These are phyloP conservation scores for Ips typographus DNA, from an alignment of 1,140 invertebrate species.

Conservation along the genomic window DNA sequence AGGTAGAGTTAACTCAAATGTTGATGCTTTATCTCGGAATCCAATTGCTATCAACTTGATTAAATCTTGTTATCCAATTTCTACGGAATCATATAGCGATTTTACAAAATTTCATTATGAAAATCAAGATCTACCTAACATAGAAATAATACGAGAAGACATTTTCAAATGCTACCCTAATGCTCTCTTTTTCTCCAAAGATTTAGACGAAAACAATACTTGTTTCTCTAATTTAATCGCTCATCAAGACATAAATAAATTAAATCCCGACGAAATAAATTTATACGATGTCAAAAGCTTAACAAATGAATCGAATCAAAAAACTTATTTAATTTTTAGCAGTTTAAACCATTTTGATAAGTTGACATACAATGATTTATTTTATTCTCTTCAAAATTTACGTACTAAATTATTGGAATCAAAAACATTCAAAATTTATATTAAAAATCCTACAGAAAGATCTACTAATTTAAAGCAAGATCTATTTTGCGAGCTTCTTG, in stretches of 20 bases:
- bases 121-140: slow-evolving; percentile 34
- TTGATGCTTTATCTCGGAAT: slow-evolving; percentile 45
- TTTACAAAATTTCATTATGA: slow-evolving; percentile 46
- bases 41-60: background rate
- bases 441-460: slow-evolving; percentile 13
- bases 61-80: background rate
- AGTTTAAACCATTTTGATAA: no score
- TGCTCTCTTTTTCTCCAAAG: slow-evolving; percentile 42
- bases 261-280: no score
- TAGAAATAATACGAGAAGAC: slow-evolving; percentile 40
- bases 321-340: no score
- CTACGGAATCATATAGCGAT: slow-evolving; percentile 36
- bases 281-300: no score
- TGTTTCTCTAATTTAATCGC: slow-evolving; percentile 35
- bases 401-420: background rate
- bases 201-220: slow-evolving; percentile 42
- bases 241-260: slow-evolving; percentile 31
- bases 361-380: no score
- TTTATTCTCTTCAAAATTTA: no score
- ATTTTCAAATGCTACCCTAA: slow-evolving; percentile 38
- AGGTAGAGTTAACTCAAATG: slow-evolving; percentile 50
- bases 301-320: no score
- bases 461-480: slow-evolving; percentile 15
- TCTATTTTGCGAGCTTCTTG: slow-evolving; percentile 13
- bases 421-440: slow-evolving; percentile 18